Evolutionary conservation across 2,113 vertebrate species (phyloP), one percentile per base, ranked within the genome.

Genomic region (Mugil cephalus): DNA sequence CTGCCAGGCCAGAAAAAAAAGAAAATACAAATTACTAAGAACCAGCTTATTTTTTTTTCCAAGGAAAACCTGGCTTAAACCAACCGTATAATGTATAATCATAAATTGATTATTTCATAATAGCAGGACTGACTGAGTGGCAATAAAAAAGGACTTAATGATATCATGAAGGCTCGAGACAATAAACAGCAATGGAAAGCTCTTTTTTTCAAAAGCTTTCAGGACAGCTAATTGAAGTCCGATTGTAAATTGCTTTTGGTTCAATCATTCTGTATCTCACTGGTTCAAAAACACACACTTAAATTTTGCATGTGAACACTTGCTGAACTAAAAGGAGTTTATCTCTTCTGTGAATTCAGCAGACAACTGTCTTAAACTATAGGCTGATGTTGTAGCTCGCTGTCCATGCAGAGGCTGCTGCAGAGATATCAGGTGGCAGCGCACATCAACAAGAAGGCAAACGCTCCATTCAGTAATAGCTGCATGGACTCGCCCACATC

Each of bases 71-170:
- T 42, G 78, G 58, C 74, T 73, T 73, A 69, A 77, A 74, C 60
- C 21, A 59, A 64, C 51, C 30, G 9, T 55, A 56, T 46, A 69
- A 30, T 30, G 24, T 51, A 72, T 56, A 15, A 52, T 70, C 17
- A 35, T 72, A 69, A 88, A 74, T 38, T 50, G 77, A 83, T 68
- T 21, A 75, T 52, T 74, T 80, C 5, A 18, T 46, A 46, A 60
- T 59, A 52, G 51, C 38, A 61, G 19, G 30, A 43, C 38, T 10
- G 18, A 74, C 64, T 76, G 48, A 78, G 67, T 58, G 68, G 58
- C 42, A 67, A 82, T 81, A 84, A 79, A 88, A 81, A 75, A 62
- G 13, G 74, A 70, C 45, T 69, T 61, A 45, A 58, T 4, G 43
- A 70, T 46, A 63, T 74, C 64, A 58, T 50, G n/a, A 65, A 68